Conservation (phyloP, 2,113 vertebrate species). For the Mesitornis unicolor region DNA sequence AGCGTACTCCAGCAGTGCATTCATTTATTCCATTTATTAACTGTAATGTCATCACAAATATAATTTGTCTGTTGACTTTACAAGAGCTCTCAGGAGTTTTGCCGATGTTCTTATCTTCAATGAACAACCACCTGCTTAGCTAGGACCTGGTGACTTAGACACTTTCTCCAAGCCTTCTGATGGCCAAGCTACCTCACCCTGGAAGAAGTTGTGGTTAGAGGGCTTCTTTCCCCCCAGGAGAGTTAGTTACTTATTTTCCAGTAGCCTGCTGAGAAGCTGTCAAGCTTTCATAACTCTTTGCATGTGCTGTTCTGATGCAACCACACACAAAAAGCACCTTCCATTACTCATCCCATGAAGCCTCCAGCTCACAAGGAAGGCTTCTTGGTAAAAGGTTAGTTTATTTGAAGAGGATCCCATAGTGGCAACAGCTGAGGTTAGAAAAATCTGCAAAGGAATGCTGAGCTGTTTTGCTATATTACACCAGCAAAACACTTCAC, state of each 20-base stretch:
- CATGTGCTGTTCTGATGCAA: background rate
- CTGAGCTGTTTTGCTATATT: background rate
- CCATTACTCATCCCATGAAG: constrained; percentile 39
- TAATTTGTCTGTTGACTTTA: background rate
- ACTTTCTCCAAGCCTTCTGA: background rate
- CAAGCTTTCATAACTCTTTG: constrained; percentile 23
- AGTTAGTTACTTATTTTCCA: constrained; percentile 40
- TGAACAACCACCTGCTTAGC: background rate
- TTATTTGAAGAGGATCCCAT: background rate
- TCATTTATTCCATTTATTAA: background rate
- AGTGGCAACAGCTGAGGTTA: background rate
- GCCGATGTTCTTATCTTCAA: background rate
- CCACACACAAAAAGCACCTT: background rate
- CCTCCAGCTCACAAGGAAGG: background rate
- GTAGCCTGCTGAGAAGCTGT: constrained; percentile 45
- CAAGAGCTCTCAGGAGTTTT: background rate
- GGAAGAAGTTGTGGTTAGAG: constrained; percentile 27
- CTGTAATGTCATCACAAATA: background rate
- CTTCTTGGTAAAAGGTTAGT: constrained; percentile 20
- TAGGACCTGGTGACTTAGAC: background rate
- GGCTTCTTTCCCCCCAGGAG: background rate
- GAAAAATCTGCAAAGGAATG: background rate
- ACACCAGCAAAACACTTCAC: background rate
- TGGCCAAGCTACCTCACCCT: constrained; percentile 3
- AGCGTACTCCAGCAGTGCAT: background rate